phyloP scores from a whole-genome alignment of 2,888 invertebrate genomes.

The Erebia aethiops region DNA sequence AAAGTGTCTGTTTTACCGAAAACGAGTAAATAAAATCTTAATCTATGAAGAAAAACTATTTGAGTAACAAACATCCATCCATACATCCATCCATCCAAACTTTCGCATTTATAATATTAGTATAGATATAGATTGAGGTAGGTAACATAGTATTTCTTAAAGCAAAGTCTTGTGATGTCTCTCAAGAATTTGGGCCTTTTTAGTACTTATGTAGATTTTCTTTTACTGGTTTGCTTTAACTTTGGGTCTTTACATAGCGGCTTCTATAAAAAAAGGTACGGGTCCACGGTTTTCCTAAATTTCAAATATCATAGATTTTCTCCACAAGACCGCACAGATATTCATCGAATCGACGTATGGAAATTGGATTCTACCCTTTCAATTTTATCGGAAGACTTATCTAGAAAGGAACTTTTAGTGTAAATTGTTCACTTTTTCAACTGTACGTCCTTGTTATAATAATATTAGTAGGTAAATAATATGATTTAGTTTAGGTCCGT shows the following conservation, averaged over 20 bases:
- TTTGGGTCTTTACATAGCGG: too few species aligned
- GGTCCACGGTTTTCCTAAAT: background rate
- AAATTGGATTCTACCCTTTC: conserved; percentile 30
- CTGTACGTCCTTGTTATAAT: conserved; percentile 3
- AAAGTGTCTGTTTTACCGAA: too few species aligned
- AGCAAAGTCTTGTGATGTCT: too few species aligned
- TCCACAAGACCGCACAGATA: conserved; percentile 6
- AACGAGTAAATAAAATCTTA: background rate
- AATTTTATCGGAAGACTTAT: conserved; percentile 29
- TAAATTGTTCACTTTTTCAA: conserved; percentile 20
- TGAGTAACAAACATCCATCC: too few species aligned
- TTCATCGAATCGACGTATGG: conserved; percentile 23
- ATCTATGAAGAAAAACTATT: too few species aligned
- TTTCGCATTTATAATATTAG: too few species aligned
- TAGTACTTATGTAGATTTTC: too few species aligned
- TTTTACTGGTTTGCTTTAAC: too few species aligned
- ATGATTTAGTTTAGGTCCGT: background rate
- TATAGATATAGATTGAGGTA: too few species aligned
- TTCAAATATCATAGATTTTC: conserved; percentile 11
- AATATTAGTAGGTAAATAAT: background rate
- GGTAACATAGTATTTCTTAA: too few species aligned
- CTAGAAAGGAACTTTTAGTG: conserved; percentile 19
- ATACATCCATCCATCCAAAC: too few species aligned
- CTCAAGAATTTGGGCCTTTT: too few species aligned
- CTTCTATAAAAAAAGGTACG: background rate